A percentile compares a stretch with the other conserved stretches of the same genome.
phyloP scores from a whole-genome alignment of 2,113 vertebrate genomes.

The Muscicapa adusta region DNA sequence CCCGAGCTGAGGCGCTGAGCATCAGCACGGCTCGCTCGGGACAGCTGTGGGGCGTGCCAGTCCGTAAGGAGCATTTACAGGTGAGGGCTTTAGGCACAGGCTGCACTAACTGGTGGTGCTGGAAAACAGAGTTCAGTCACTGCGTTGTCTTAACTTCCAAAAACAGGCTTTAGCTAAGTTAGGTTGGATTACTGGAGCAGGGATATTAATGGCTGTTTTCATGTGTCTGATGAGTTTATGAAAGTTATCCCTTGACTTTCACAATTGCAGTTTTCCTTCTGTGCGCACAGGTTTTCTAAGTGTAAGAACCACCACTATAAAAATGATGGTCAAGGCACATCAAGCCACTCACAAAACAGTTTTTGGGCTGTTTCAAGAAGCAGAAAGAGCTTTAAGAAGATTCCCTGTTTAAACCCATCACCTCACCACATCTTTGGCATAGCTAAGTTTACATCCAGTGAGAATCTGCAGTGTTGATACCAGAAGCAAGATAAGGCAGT shows the following conservation, averaged over 20 bases:
- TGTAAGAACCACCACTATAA: rapidly evolving
- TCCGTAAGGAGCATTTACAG: rapidly evolving
- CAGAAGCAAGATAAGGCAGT: background rate
- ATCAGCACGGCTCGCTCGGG: rapidly evolving
- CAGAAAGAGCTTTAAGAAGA: background rate
- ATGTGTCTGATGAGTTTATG: background rate
- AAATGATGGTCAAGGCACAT: background rate
- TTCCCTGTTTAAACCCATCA: background rate
- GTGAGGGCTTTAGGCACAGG: background rate
- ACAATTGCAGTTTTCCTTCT: rapidly evolving
- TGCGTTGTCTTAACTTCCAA: rapidly evolving
- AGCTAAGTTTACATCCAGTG: rapidly evolving
- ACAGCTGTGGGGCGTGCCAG: rapidly evolving
- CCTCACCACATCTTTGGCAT: background rate
- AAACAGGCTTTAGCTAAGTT: background rate
- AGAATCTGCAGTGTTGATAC: background rate
- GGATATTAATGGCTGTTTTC: background rate
- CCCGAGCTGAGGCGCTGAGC: rapidly evolving
- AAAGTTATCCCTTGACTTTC: background rate
- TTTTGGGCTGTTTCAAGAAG: background rate
- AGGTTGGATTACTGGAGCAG: background rate
- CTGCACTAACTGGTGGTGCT: rapidly evolving
- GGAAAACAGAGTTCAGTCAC: background rate
- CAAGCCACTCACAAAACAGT: background rate
- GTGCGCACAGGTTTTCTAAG: background rate